Base-by-base conservation (phyloP, 2,113 vertebrate genomes). In the Phalacrocorax pelagicus region DNA sequence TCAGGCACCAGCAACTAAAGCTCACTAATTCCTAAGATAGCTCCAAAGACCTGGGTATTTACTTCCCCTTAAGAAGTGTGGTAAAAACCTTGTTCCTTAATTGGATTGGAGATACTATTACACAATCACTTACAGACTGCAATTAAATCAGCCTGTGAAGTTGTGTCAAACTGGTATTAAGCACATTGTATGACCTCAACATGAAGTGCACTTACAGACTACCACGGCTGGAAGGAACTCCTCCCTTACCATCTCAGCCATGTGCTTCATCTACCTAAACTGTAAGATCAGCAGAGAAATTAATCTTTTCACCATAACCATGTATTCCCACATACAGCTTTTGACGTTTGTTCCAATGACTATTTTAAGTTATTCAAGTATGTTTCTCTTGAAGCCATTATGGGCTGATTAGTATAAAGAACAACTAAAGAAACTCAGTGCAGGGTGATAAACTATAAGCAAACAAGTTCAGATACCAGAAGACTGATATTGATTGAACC, bases 171-270 rank as follows among this genome's bases (percentile, higher is more conserved):
- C 29, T 15, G 30, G 22, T 3, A 29, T 12, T 30, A 42, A 81
- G 8, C 23, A 32, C 17, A 6, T 0, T 2, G 27, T 11, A 6
- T 2, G 40, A 19, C 24, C 55, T 13, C 30, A 15, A 12, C 10
- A 6, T 26, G 24, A 23, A 44, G 26, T 1, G 26, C 6, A 12
- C 51, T 51, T n/a, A 10, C 12, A 75, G 26, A 47, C 11, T 40
- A n/a, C 2, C 61, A 10, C 0, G 0, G 47, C 49, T n/a, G 40
- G 7, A 66, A 46, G 9, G 12, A 65, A 42, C 19, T 36, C 42
- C 30, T 47, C 47, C 15, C 13, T 24, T 30, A 19, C 15, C 69
- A n/a, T 2, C 42, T 22, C 54, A 78, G 63, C 26, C 44, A 22
- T 15, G 47, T 17, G 32, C 15, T 10, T 42, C 40, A 5, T 3